phyloP scores from a whole-genome alignment of 2,113 vertebrate species.

The Periophthalmus modestus region DNA sequence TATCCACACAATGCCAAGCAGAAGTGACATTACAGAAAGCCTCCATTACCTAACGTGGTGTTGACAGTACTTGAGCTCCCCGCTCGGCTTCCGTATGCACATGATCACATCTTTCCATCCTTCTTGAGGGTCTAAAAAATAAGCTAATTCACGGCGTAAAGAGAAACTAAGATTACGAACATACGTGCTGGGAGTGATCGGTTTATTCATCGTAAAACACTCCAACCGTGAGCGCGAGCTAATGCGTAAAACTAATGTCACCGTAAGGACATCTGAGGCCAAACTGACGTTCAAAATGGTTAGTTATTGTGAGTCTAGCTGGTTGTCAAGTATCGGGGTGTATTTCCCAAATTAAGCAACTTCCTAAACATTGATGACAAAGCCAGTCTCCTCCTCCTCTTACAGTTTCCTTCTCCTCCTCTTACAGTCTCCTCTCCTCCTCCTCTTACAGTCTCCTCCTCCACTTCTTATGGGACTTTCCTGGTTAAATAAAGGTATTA shows the following conservation, averaged over 20 bases:
- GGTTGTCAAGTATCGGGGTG: neutral
- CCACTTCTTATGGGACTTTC: too few relatives aligned
- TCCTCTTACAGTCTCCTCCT: conserved; percentile 30
- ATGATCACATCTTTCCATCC: conserved; percentile 85
- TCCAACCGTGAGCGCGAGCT: neutral
- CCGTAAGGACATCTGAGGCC: neutral
- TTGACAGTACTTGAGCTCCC: conserved; percentile 85
- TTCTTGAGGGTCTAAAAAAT: conserved; percentile 89
- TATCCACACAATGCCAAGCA: too few relatives aligned
- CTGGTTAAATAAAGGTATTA: too few relatives aligned
- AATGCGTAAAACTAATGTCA: neutral
- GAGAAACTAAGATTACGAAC: conserved; percentile 81
- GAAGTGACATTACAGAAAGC: neutral
- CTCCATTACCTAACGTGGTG: conserved; percentile 74
- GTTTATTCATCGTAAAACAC: conserved; percentile 73
- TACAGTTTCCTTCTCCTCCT: too few relatives aligned
- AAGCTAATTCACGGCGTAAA: conserved; percentile 77
- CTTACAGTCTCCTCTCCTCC: too few relatives aligned
- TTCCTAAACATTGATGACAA: conserved; percentile 52
- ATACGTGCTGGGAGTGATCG: conserved; percentile 80
- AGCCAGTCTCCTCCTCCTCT: conserved; percentile 44
- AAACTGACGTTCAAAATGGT: neutral
- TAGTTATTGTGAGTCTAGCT: neutral
- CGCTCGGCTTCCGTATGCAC: conserved; percentile 81
- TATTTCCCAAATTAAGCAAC: conserved; percentile 71